Conservation (phyloP, 2,113 vertebrate species). For the Jaculus jaculus region DNA sequence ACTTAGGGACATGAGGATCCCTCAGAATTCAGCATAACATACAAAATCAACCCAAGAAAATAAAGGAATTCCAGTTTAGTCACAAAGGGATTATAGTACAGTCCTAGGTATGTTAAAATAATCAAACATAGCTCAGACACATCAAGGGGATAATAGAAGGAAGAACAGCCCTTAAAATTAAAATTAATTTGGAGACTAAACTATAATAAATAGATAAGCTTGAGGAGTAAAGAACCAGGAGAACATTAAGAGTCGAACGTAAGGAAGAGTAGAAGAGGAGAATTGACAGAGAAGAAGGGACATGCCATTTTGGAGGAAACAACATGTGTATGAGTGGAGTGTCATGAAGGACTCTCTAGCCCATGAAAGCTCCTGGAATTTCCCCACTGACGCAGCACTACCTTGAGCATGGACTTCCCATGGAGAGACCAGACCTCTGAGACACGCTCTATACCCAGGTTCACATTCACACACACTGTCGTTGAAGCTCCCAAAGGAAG, state of each 20-base stretch:
- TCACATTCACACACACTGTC: constrained; percentile 4
- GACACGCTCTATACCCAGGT: constrained; percentile 7
- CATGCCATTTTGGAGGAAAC: background rate
- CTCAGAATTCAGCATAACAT: background rate
- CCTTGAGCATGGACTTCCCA: background rate
- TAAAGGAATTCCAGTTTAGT: background rate
- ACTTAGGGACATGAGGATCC: background rate
- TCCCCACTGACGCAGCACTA: background rate
- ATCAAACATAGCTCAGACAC: background rate
- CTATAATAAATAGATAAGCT: background rate
- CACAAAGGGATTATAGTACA: background rate
- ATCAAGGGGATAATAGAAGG: background rate
- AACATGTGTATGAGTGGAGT: background rate
- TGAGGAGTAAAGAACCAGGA: constrained; percentile 1
- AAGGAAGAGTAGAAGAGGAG: background rate
- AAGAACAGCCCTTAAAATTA: constrained; percentile 3
- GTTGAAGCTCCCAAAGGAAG: constrained; percentile 32
- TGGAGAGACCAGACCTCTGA: constrained; percentile 51
- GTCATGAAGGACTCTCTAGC: background rate
- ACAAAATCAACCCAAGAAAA: background rate
- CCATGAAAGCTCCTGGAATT: background rate
- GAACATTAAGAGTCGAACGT: background rate
- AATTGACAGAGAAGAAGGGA: background rate
- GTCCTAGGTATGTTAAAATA: background rate
- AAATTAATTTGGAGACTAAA: background rate